Percentiles rank a stretch among this genome's conserved stretches.
These are phyloP conservation scores for Octonoba sinensis DNA, from an alignment of 2,888 invertebrate genomes.

Conservation along the genomic window DNA sequence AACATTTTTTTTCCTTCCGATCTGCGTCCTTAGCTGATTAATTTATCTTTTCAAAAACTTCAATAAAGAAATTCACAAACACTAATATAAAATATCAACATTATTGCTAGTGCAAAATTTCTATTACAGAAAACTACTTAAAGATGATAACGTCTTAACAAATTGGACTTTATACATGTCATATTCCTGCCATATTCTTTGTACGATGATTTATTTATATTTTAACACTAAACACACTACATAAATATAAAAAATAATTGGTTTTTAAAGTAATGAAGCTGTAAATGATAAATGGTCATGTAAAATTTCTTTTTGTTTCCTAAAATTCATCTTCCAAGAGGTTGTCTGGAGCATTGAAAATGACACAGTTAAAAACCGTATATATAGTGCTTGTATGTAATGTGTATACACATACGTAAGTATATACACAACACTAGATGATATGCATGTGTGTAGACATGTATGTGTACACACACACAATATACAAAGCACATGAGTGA, in stretches of 20 bases:
- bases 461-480: conserved; percentile 37
- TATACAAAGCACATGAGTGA: conserved; percentile 36
- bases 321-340: conserved; percentile 2
- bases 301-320: background rate
- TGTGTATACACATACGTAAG: conserved; percentile 33
- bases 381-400: conserved; percentile 18
- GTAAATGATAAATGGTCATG: background rate
- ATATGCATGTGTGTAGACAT: conserved; percentile 14
- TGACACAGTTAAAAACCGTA: conserved; percentile 24
- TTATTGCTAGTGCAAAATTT: conserved; percentile 64
- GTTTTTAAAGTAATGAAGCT: conserved; percentile 1
- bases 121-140: conserved; percentile 62
- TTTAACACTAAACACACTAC: conserved; percentile 40
- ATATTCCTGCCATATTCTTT: conserved; percentile 62
- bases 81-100: conserved; percentile 64
- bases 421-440: conserved; percentile 15
- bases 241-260: too few species aligned
- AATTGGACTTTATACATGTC: conserved; percentile 62
- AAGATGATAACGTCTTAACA: conserved; percentile 57
- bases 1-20: conserved; percentile 57
- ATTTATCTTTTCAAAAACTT: conserved; percentile 48
- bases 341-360: conserved; percentile 28
- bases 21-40: conserved; percentile 44
- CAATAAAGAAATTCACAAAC: conserved; percentile 61
- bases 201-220: conserved; percentile 43